Evolutionary conservation across 2,888 invertebrate genomes (phyloP), one percentile per base, ranked within the genome.

Genomic region (Congeria kusceri): DNA sequence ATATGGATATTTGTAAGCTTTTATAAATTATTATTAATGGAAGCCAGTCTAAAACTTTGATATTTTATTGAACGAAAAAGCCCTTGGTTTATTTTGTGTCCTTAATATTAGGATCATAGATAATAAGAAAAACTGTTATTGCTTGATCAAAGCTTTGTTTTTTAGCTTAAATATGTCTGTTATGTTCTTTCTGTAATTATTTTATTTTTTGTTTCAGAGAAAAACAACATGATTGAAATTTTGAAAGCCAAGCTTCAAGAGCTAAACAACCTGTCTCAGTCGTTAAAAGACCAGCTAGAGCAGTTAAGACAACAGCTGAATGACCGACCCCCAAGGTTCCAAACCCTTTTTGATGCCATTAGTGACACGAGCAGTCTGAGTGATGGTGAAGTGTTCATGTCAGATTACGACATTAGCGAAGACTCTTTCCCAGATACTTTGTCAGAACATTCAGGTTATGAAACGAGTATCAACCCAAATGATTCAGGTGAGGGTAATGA

Each of bases 281-380:
- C 82, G 13, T 59, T 89, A 65, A 84, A 85, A 44, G 80, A 84
- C 59, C 84, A 89, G 49, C 77, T 89, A n/a, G 84, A 86, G n/a
- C 73, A 84, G 23, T 67, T 89, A 3, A 71, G 83, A 20, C 80
- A 80, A 59, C 83, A 83, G 65, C 62, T 83, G 1, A 75, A 76
- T 67, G 78, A 83, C 13, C 61, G 66, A 23, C 58, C 61, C 7
- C 69, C 69, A 1, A 32, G 57, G 5, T 64, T 66, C 23, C 65
- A 67, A n/a, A 62, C 57, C 25, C 44, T 72, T 20, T 79, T 70
- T 13, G 53, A 46, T n/a, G 58, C 64, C 61, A 71, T 63, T 0
- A 64, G 29, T 58, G 53, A 46, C 32, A 58, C 72, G 39, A 77
- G 72, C 65, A 72, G 69, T 61, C 75, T 75, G n/a, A 75, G 61